Percentiles rank a stretch among this genome's conserved stretches.
phyloP scores from a whole-genome alignment of 2,888 invertebrate genomes.

The Drepana falcataria region DNA sequence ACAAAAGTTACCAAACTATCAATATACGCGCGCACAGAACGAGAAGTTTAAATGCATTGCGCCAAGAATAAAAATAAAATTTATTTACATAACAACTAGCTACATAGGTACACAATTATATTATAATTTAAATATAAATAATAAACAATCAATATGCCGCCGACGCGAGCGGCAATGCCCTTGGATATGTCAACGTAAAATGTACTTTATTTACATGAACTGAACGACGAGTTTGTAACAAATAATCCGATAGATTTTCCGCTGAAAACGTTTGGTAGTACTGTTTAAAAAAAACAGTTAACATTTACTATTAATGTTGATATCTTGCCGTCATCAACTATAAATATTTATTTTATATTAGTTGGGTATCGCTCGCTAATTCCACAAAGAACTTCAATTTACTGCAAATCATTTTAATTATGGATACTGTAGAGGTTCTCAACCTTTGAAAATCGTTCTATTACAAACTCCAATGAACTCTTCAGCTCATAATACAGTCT shows the following conservation, averaged over 20 bases:
- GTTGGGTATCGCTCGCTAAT: too few species aligned
- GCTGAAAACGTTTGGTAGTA: slow-evolving; percentile 23
- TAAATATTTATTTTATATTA: too few species aligned
- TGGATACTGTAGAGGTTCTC: too few species aligned
- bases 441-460: too few species aligned
- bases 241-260: slow-evolving; percentile 38
- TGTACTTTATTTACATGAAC: slow-evolving; percentile 57
- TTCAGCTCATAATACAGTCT: too few species aligned
- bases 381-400: too few species aligned
- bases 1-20: too few species aligned
- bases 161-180: slow-evolving; percentile 14
- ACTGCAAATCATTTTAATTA: too few species aligned
- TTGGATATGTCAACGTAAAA: slow-evolving; percentile 52
- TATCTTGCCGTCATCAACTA: too few species aligned
- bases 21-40: slow-evolving; percentile 8
- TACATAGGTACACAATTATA: slow-evolving; percentile 24
- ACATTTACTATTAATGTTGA: too few species aligned
- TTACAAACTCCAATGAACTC: too few species aligned
- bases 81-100: slow-evolving; percentile 30
- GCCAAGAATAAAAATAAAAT: slow-evolving; percentile 17
- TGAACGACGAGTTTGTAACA: slow-evolving; percentile 53
- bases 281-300: slow-evolving; percentile 8
- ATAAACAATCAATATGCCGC: slow-evolving; percentile 16
- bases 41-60: slow-evolving; percentile 27
- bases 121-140: slow-evolving; percentile 8